These are phyloP conservation scores for Xanthia togata DNA, from an alignment of 2,888 invertebrate genomes.

Conservation along the genomic window DNA sequence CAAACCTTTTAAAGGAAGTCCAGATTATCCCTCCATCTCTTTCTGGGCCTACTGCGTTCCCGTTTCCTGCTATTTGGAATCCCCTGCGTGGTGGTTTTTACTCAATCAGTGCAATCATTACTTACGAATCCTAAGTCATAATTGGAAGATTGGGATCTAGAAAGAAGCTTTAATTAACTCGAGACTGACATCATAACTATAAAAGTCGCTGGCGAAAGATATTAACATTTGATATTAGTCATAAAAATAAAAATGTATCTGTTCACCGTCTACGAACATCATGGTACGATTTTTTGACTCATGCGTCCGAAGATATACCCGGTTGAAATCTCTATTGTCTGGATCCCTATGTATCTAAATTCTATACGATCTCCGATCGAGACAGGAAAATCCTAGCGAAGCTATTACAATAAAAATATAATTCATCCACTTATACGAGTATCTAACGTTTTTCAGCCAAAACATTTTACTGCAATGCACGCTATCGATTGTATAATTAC, in stretches of 20 bases:
- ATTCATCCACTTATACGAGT: slow-evolving; percentile 23
- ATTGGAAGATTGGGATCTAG: not conserved
- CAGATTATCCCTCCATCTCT: too few species aligned
- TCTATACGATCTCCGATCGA: not conserved
- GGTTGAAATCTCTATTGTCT: slow-evolving; percentile 5
- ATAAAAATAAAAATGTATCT: slow-evolving; percentile 16
- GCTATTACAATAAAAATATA: slow-evolving; percentile 12
- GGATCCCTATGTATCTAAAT: not conserved
- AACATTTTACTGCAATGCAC: slow-evolving; percentile 62
- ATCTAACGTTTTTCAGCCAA: slow-evolving; percentile 24
- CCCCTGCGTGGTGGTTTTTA: not conserved
- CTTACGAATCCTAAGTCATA: not conserved
- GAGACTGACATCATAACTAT: slow-evolving; percentile 12
- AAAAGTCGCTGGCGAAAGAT: slow-evolving; percentile 11
- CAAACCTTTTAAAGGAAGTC: not conserved
- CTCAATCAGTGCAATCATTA: not conserved
- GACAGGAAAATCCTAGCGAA: slow-evolving; percentile 1
- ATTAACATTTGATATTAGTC: slow-evolving; percentile 15
- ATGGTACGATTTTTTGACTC: slow-evolving; percentile 2
- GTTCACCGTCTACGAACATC: slow-evolving; percentile 5
- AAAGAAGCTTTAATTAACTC: slow-evolving; percentile 6
- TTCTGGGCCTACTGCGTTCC: not conserved
- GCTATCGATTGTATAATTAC: slow-evolving; percentile 62
- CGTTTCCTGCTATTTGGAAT: not conserved
- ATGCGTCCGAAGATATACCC: not conserved